These are phyloP conservation scores for Sipha maydis DNA, from an alignment of 2,888 invertebrate species.

Conservation along the genomic window DNA sequence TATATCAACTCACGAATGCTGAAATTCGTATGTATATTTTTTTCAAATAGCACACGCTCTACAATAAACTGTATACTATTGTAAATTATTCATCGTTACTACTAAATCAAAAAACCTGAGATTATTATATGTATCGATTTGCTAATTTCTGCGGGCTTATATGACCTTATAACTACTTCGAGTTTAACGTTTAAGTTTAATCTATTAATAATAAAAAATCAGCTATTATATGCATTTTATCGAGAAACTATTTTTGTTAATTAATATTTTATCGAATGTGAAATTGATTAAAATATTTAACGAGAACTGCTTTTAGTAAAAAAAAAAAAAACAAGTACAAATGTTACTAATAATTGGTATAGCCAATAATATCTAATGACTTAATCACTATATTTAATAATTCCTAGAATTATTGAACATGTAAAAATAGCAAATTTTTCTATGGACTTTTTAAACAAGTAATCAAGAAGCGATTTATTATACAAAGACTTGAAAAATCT, in stretches of 20 bases:
- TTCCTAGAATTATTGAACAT: too few species aligned
- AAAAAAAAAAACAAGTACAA: neutral
- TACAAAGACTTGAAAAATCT: too few species aligned
- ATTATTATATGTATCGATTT: neutral
- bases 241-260: neutral
- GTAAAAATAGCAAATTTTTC: too few species aligned
- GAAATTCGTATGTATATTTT: too few species aligned
- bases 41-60: too few species aligned
- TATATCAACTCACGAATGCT: too few species aligned
- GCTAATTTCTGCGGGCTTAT: neutral
- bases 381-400: neutral
- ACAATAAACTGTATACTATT: too few species aligned
- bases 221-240: neutral
- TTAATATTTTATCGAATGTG: slow-evolving; percentile 7
- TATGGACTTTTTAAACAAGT: too few species aligned
- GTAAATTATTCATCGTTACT: too few species aligned
- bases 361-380: neutral
- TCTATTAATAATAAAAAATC: neutral
- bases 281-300: neutral
- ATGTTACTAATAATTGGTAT: too few species aligned
- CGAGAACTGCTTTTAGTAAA: neutral
- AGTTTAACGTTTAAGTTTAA: neutral
- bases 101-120: too few species aligned
- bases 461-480: too few species aligned
- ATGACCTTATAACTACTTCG: neutral